phyloP scores from a whole-genome alignment of 2,888 invertebrate species.

The Phragmatobia fuliginosa region DNA sequence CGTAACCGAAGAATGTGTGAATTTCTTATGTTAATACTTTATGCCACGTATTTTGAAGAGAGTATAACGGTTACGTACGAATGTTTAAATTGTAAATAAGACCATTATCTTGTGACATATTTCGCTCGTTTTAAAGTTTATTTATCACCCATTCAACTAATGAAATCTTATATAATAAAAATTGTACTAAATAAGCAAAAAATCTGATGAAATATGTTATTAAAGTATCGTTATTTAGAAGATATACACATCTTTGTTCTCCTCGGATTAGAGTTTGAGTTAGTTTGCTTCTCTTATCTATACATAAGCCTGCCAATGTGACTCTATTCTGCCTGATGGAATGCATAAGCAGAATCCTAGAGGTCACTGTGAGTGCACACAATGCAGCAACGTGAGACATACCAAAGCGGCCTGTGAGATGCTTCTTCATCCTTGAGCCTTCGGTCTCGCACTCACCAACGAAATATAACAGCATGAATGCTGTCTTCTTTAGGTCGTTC shows the following conservation, averaged over 20 bases:
- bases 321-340: no score
- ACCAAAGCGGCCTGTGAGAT: no score
- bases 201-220: background rate
- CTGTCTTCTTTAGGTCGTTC: no score
- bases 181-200: background rate
- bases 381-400: no score
- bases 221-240: background rate
- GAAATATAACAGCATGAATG: no score
- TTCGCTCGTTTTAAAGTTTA: background rate
- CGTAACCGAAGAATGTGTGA: background rate
- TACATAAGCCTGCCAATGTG: no score
- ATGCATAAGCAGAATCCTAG: no score
- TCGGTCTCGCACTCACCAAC: no score
- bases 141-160: background rate
- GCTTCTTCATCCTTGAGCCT: no score
- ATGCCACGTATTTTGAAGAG: background rate
- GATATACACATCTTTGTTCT: background rate
- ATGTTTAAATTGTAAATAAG: background rate
- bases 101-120: background rate
- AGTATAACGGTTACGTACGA: conserved; percentile 3
- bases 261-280: background rate
- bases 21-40: background rate
- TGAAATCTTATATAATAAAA: background rate
- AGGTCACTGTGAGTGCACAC: no score
- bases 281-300: background rate